Evolutionary conservation across 1,140 invertebrate species (phyloP).

Genomic region (Elymnias hypermnestra): DNA sequence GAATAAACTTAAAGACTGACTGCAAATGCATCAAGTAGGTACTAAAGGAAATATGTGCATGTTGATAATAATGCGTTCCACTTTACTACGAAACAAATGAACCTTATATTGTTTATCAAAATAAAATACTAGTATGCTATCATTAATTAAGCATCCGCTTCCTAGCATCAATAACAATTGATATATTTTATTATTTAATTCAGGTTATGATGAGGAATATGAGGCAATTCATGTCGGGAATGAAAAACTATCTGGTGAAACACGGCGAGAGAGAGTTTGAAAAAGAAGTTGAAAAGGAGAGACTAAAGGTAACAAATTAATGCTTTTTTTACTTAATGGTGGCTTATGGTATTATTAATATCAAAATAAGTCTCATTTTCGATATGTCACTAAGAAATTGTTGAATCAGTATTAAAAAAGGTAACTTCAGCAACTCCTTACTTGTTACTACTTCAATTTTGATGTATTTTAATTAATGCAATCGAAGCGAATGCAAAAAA

Average conservation of each 20-base stretch:
- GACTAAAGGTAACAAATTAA: slow-evolving; percentile 79
- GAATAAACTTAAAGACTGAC: no score
- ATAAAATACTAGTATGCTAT: neutral
- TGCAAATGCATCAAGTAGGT: no score
- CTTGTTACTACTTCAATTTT: no score
- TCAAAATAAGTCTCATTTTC: neutral
- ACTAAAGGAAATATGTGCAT: neutral
- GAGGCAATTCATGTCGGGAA: slow-evolving; percentile 97
- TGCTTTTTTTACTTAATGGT: no score
- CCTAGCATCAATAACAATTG: neutral
- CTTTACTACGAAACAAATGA: neutral
- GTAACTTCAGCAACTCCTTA: no score
- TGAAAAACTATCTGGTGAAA: slow-evolving; percentile 97
- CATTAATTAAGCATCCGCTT: neutral
- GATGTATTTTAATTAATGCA: no score
- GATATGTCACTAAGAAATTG: neutral
- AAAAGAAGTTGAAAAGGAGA: slow-evolving; percentile 91
- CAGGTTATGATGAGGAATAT: slow-evolving; percentile 93
- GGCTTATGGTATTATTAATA: no score
- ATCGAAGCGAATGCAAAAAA: no score
- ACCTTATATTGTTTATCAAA: slow-evolving; percentile 4
- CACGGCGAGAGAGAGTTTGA: slow-evolving; percentile 95
- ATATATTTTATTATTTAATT: no score
- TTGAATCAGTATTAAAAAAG: no score
- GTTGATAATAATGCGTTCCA: neutral